These are phyloP conservation scores for Hystrix cristata DNA, from an alignment of 2,113 vertebrate genomes.

Conservation along the genomic window DNA sequence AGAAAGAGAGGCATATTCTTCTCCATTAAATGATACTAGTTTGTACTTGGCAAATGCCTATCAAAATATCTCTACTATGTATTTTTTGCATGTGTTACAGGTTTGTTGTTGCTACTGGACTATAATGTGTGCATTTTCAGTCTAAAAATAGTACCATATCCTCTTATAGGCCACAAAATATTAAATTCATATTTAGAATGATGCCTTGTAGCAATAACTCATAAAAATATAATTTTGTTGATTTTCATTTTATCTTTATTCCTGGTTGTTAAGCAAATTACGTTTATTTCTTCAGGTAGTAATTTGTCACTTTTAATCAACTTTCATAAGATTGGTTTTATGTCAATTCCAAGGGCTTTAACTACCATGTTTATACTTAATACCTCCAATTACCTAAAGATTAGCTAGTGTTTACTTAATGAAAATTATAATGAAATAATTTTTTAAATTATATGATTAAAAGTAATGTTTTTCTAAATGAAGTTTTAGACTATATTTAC, in stretches of 20 bases:
- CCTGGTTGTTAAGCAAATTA: conserved; percentile 62
- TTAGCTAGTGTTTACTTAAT: conserved; percentile 69
- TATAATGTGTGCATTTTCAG: neutral
- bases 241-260: conserved; percentile 68
- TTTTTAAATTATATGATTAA: neutral
- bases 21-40: neutral
- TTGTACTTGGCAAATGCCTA: neutral
- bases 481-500: conserved; percentile 32
- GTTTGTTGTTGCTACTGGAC: neutral
- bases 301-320: conserved; percentile 71
- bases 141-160: neutral
- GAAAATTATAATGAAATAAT: conserved; percentile 58
- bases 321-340: conserved; percentile 62
- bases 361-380: conserved; percentile 60
- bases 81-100: neutral
- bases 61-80: neutral
- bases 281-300: conserved; percentile 67
- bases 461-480: conserved; percentile 61
- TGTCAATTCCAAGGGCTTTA: conserved; percentile 62
- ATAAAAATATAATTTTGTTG: conserved; percentile 13
- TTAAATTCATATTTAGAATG: neutral
- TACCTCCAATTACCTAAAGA: conserved; percentile 71
- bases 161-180: neutral
- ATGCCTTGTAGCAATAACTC: neutral
- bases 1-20: neutral